Conservation (phyloP, 2,113 vertebrate genomes). For the Cacatua alba region DNA sequence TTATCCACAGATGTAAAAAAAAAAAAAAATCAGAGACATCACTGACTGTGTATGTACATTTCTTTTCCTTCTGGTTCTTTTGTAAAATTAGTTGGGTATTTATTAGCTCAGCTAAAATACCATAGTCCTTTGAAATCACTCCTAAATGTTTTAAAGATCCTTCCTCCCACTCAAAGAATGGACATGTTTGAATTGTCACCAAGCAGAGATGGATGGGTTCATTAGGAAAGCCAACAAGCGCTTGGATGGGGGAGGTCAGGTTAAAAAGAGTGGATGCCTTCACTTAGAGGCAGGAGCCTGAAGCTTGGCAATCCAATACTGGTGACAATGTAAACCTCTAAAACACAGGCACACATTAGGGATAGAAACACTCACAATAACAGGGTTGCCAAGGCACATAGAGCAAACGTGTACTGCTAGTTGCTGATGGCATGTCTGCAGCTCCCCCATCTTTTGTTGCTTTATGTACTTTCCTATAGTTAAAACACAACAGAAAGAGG, state of each 20-base stretch:
- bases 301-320: neutral
- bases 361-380: neutral
- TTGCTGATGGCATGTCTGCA: neutral
- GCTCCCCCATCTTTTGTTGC: neutral
- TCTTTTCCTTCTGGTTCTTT: neutral
- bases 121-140: neutral
- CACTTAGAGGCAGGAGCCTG: neutral
- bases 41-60: neutral
- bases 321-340: neutral
- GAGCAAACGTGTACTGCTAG: neutral
- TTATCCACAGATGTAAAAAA: neutral
- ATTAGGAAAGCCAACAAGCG: neutral
- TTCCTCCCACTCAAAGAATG: slow-evolving; percentile 1
- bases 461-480: neutral
- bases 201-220: neutral
- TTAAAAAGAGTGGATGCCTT: neutral
- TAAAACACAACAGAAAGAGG: neutral
- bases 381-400: neutral
- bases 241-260: neutral
- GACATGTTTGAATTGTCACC: neutral
- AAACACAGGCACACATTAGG: neutral
- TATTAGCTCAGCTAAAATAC: neutral
- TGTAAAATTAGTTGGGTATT: neutral
- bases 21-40: neutral
- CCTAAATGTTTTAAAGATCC: neutral